Base-by-base conservation (phyloP, 2,797 vertebrate species). In the Danionella dracula region DNA sequence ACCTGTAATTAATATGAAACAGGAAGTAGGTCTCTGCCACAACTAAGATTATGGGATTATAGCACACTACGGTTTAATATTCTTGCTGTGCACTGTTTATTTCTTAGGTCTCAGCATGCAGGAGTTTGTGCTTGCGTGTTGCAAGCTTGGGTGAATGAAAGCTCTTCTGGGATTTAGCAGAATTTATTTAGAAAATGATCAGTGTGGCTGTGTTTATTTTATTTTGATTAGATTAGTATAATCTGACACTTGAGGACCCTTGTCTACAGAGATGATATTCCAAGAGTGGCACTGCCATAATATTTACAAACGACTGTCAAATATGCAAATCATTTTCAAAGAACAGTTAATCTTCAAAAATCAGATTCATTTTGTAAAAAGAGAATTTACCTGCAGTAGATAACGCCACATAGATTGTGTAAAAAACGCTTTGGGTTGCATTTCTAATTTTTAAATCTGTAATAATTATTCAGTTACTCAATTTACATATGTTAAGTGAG, bases 21-120 rank as follows among this genome's bases (percentile, higher is more conserved):
- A 61, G 58, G 71, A 77, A 68, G 71, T 69, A 71, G 66, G 64
- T 50, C 68, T 75, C 40, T 67, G 46, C 48, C 60, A 67, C 71
- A 29, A 34, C 16, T 41, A 55, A 62, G 76, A 69, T 77, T 75
- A 73, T 48, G n/a, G 63, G 77, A 76, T 79, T 78, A 79, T 60
- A 53, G 37, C 19, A 50, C 42, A 71, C 54, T 69, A 62, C 69
- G 55, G 60, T 76, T 53, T 67, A 42, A 57, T 73, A 71, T 75
- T 63, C 32, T 41, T 51, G 27, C 27, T 19, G 48, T 13, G 32
- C 20, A 41, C 5, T 19, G 17, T 58, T 41, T 32, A 66, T 29
- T 29, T 21, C 37, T 32, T 13, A 42, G 5, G 17, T 53, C 7
- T 63, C n/a, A 9, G 7, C 19, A 9, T 35, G 41, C 54, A 4